Evolutionary conservation across 2,888 invertebrate species (phyloP), one percentile per base, ranked within the genome.

Genomic region (Sinotaia quadrata): DNA sequence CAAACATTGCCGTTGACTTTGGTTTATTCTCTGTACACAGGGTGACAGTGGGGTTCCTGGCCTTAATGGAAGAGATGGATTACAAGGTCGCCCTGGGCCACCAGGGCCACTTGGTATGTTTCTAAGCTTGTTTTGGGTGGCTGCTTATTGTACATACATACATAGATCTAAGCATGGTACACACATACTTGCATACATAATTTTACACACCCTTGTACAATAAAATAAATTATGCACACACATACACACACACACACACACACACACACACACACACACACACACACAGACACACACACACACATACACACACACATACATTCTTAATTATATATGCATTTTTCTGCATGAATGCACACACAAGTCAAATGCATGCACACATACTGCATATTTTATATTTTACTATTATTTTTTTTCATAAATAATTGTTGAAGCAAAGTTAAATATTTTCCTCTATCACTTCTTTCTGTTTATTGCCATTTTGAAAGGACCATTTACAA

Each of bases 61-160:
- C 29, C 59, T 71, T 0, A 72, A 72, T 5, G 82, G 81, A 10
- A 70, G 63, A 8, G 63, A 73, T 4, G 81, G 80, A 4, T 18
- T n/a, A 31, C 41, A 65, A 5, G 68, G 68, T n/a, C 60, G 71
- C 0, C 74, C 73, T 4, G 82, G 82, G 2, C 73, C 65, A 4
- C 66, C 74, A 4, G 81, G 81, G 2, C 57, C 69, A 4, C 67
- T 73, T 21, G 78, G 77, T n/a, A n/a, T n/a, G n/a, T n/a, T n/a
- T n/a, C n/a, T n/a, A n/a, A n/a, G n/a, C n/a, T n/a, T n/a, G n/a
- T n/a, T n/a, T n/a, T n/a, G n/a, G n/a, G n/a, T n/a, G n/a, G 2
- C 49, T 56, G 4, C 61, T 68, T 37, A 77, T 76, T 15, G 27
- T 15, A 31, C 51, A 52, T 47, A 47, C 33, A 41, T 18, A 33